A percentile compares a stretch with the other conserved stretches of the same genome.
Conservation (phyloP, 2,797 vertebrate genomes). For the Alca torda region DNA sequence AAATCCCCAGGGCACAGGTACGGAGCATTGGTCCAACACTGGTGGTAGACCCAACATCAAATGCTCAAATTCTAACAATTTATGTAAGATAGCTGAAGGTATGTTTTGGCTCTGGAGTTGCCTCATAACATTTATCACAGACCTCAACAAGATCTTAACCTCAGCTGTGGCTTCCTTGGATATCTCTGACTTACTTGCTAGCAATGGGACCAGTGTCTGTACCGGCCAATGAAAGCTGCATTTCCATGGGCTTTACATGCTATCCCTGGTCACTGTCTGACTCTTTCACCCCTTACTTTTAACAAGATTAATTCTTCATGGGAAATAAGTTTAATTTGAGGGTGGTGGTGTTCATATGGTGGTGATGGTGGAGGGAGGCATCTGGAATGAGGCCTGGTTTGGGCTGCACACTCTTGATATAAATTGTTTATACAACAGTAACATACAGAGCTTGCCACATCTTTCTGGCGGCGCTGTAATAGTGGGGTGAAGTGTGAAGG, state of each 20-base stretch:
- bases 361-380: neutral
- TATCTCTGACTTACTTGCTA: neutral
- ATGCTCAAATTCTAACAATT: neutral
- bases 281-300: neutral
- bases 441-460: neutral
- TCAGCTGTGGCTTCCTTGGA: neutral
- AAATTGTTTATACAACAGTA: neutral
- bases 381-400: neutral
- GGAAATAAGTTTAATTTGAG: neutral
- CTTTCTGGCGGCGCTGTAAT: neutral
- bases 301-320: neutral
- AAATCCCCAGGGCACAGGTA: neutral
- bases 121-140: neutral
- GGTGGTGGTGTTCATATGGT: neutral
- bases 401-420: fast-evolving
- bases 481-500: neutral
- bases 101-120: neutral
- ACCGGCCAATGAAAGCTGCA: neutral
- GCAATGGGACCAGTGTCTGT: too few species aligned
- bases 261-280: neutral
- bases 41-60: neutral
- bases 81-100: neutral
- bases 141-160: neutral
- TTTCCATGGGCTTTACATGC: neutral
- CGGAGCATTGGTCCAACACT: fast-evolving